Evolutionary conservation across 2,888 invertebrate species (phyloP).

Genomic region (Drosophila buzzatii): DNA sequence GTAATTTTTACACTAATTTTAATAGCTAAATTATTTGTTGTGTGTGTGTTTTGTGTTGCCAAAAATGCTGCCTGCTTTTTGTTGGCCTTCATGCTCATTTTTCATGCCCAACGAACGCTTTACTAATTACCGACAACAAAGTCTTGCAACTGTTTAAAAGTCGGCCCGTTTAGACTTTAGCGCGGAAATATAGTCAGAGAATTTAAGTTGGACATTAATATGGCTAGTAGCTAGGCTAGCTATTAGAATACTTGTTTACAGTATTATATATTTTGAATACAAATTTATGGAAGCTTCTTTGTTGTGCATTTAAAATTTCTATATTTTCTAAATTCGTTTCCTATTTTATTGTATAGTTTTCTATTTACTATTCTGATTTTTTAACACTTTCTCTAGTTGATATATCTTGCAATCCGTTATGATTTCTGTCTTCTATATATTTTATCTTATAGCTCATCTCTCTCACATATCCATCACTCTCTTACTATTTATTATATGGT

Average conservation of each 20-base stretch:
- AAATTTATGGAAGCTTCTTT: too few relatives aligned
- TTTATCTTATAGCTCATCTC: too few relatives aligned
- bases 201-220: neutral
- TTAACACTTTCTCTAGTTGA: too few relatives aligned
- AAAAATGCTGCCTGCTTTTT: constrained; percentile 40
- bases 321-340: neutral
- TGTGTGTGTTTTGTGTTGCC: constrained; percentile 40
- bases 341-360: too few relatives aligned
- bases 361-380: too few relatives aligned
- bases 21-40: constrained; percentile 71
- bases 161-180: neutral
- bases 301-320: too few relatives aligned
- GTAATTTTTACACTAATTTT: constrained; percentile 73
- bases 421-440: too few relatives aligned
- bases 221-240: too few relatives aligned
- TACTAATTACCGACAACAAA: constrained; percentile 47
- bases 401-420: too few relatives aligned
- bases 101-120: constrained; percentile 43
- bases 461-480: too few relatives aligned
- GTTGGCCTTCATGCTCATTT: constrained; percentile 46
- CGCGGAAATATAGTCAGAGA: neutral
- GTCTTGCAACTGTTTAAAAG: neutral
- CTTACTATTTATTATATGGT: too few relatives aligned
- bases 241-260: neutral
- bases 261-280: neutral